These are phyloP conservation scores for Agonum fuliginosum DNA, from an alignment of 2,888 invertebrate species.

Conservation along the genomic window DNA sequence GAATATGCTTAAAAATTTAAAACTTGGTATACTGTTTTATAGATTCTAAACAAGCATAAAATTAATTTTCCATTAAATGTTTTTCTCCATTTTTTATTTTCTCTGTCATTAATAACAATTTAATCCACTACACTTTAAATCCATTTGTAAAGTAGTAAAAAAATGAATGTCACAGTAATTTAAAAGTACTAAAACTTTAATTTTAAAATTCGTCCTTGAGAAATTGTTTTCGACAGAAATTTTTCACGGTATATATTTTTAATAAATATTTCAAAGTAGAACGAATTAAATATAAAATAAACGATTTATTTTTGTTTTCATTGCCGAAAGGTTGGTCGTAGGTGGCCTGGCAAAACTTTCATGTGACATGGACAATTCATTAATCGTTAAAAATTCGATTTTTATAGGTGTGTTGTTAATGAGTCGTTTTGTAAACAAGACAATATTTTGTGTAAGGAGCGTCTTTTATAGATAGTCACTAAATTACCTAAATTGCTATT, in stretches of 20 bases:
- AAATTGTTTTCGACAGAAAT: background rate
- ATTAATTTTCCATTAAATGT: background rate
- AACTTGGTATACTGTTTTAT: background rate
- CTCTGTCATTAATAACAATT: background rate
- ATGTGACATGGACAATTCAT: conserved; percentile 6
- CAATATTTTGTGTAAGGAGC: conserved; percentile 8
- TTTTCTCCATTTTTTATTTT: background rate
- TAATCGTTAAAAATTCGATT: conserved; percentile 26
- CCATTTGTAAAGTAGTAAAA: background rate
- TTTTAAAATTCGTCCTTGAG: background rate
- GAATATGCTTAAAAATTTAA: background rate
- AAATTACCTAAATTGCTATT: conserved; percentile 16
- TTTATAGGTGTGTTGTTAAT: conserved; percentile 18
- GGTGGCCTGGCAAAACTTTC: conserved; percentile 24
- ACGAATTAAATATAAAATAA: conserved; percentile 22
- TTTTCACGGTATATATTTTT: conserved; percentile 12
- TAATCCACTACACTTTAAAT: background rate
- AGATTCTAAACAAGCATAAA: background rate
- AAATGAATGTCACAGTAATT: background rate
- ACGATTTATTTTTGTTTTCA: conserved; percentile 17
- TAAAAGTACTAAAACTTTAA: background rate
- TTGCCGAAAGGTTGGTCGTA: conserved; percentile 4
- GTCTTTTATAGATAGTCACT: background rate
- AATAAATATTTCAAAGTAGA: conserved; percentile 15
- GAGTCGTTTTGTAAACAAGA: background rate